Base-by-base conservation (phyloP, 2,888 invertebrate species). In the Leucozona laternaria region DNA sequence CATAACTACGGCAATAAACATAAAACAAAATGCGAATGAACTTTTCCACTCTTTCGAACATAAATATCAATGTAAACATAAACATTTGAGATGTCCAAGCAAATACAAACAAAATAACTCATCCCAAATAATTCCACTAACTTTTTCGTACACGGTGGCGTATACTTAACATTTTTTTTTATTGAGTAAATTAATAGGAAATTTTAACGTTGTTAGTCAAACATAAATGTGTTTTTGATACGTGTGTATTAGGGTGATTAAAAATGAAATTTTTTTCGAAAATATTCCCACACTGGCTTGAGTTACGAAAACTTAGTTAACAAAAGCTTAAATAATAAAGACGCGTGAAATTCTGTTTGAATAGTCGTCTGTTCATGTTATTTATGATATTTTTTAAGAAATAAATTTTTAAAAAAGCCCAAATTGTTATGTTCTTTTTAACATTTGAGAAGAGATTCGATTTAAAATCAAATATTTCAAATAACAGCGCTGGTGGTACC, bases 81-180 rank as follows among this genome's bases (percentile, higher is more conserved):
- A 48, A 34, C 20, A n/a, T n/a, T n/a, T n/a, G n/a, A 34, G 43
- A 64, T 31, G 64, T 64, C 45, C 64, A 28, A 43, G 43, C 28
- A 45, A 37, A 37, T 3, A 7, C n/a, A n/a, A n/a, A n/a, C n/a
- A n/a, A n/a, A 60, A 60, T 37, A 13, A 8, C 25, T 31, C 13
- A 58, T 10, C 11, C 4, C 0, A 43, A 64, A 17, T 10, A 43
- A n/a, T 28, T 57, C 11, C 7, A 20, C 15, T n/a, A 28, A 31
- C 31, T 7, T 7, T 25, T 7, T 25, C 10, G 22, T 68, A 17
- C 45, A 48, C 45, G 1, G 68, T 31, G 75, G 66, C 68, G 70
- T 81, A 70, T 70, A 43, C 75, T 13, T 62, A 81, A 53, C 70
- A 70, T 75, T 55, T 34, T 40, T 31, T 64, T 66, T 45, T 31